A percentile compares a stretch with the other conserved stretches of the same genome.
Conservation (phyloP, 1,140 invertebrate species). For the Neodiprion virginianus region DNA sequence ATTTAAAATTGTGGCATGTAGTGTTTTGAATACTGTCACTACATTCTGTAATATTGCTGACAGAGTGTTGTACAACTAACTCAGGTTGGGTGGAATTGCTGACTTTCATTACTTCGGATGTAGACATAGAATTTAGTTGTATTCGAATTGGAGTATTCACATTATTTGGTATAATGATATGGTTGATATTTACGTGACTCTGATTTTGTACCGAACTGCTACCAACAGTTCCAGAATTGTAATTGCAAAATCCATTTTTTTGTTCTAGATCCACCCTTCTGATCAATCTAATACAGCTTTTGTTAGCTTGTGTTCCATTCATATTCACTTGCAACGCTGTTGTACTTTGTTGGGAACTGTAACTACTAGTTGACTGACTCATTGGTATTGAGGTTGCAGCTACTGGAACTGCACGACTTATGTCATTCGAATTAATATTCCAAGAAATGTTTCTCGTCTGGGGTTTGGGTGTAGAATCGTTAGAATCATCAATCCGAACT, state of each 20-base stretch:
- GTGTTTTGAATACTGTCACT: no score
- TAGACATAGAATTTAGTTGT: no score
- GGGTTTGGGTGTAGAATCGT: no score
- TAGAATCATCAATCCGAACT: background rate
- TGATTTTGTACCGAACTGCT: no score
- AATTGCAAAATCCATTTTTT: background rate
- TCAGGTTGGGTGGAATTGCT: no score
- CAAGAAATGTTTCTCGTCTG: background rate
- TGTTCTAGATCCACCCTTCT: background rate
- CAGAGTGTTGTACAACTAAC: no score
- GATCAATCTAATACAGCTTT: background rate
- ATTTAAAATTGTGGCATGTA: no score
- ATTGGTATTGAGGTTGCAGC: background rate
- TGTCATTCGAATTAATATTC: background rate
- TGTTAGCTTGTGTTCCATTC: background rate
- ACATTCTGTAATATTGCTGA: no score
- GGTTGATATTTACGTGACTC: no score
- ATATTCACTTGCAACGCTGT: background rate
- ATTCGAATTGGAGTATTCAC: no score
- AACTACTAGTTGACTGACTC: background rate
- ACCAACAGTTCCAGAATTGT: background rate
- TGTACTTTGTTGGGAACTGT: background rate
- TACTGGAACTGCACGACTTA: background rate
- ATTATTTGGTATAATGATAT: no score
- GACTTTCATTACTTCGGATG: no score